Conservation (phyloP, 2,888 invertebrate genomes). For the Folsomia candida region DNA sequence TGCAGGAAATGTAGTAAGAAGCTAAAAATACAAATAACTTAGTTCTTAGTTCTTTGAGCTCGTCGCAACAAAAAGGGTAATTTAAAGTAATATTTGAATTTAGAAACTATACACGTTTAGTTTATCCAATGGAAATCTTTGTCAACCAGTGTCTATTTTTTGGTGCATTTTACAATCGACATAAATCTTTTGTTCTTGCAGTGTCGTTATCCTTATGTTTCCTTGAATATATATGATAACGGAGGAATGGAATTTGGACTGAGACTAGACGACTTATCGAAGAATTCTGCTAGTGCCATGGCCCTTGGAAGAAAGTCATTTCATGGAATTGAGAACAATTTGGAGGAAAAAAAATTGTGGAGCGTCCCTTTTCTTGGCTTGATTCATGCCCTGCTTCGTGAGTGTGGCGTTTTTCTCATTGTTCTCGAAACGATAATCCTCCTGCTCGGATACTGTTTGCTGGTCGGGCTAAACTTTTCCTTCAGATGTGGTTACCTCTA, state of each 20-base stretch:
- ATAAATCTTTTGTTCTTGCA: neutral
- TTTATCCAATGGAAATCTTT: too few species aligned
- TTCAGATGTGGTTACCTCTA: slow-evolving; percentile 14
- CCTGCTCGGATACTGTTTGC: slow-evolving; percentile 30
- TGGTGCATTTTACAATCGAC: neutral
- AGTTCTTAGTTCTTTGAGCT: too few species aligned
- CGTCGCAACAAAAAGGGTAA: too few species aligned
- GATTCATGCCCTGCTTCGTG: slow-evolving; percentile 17
- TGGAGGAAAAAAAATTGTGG: slow-evolving; percentile 8
- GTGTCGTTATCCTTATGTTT: neutral
- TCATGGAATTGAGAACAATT: neutral
- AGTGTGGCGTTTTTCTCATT: slow-evolving; percentile 28
- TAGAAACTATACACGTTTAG: too few species aligned
- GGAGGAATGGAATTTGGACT: neutral
- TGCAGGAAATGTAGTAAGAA: too few species aligned
- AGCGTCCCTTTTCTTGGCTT: slow-evolving; percentile 11
- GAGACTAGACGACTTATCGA: too few species aligned
- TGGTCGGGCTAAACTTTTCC: slow-evolving; percentile 27
- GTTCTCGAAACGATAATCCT: slow-evolving; percentile 27
- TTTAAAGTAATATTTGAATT: too few species aligned
- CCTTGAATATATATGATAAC: neutral
- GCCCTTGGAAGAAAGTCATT: neutral
- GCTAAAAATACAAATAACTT: too few species aligned
- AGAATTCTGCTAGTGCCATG: neutral
- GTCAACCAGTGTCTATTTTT: neutral